Conservation (phyloP, 2,113 vertebrate species). For the Cepphus grylle region DNA sequence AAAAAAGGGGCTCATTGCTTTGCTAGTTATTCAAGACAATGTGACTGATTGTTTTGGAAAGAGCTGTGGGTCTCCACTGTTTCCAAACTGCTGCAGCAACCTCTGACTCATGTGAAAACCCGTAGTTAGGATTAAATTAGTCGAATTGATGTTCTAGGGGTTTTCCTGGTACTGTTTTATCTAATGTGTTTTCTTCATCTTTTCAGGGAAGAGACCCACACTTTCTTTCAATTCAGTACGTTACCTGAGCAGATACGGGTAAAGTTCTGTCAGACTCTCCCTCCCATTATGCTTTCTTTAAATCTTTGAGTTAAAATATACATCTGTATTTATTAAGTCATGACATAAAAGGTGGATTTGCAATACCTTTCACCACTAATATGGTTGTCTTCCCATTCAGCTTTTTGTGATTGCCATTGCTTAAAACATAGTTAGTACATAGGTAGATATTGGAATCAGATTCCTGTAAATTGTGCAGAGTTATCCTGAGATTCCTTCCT, state of each 20-base stretch:
- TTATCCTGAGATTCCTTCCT: neutral
- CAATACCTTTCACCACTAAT: slow-evolving; percentile 31
- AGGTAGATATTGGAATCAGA: slow-evolving; percentile 19
- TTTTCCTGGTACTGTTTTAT: neutral
- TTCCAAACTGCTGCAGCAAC: neutral
- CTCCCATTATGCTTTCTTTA: neutral
- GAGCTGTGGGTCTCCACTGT: neutral
- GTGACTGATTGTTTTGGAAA: neutral
- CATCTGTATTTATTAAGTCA: neutral
- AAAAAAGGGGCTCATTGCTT: neutral
- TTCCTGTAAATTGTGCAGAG: neutral
- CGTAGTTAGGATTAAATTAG: neutral
- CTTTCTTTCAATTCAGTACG: neutral
- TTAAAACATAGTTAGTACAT: rapidly evolving
- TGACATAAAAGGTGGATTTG: neutral
- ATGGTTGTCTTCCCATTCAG: neutral
- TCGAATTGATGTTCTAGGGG: neutral
- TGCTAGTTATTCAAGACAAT: neutral
- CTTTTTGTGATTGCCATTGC: rapidly evolving
- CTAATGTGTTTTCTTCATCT: neutral
- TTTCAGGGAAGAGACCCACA: neutral
- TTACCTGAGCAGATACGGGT: neutral
- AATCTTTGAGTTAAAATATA: neutral
- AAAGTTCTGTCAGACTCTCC: neutral
- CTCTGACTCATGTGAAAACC: neutral